Evolutionary conservation across 2,888 invertebrate species (phyloP).

Genomic region (Dasypolia templi): DNA sequence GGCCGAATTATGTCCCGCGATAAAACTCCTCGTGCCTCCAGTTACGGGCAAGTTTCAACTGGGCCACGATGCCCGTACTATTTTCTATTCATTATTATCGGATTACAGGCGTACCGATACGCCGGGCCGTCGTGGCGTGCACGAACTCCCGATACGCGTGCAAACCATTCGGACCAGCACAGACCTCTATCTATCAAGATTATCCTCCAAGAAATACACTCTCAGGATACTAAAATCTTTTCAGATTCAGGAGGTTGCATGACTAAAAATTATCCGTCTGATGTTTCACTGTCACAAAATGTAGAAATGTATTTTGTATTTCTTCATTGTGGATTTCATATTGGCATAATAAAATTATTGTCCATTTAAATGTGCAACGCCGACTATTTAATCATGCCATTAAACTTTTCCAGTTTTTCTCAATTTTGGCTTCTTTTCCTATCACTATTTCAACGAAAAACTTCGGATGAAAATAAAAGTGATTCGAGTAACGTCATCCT

Average conservation of each 20-base stretch:
- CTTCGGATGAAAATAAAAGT: not conserved
- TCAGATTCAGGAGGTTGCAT: constrained; percentile 51
- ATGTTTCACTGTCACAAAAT: constrained; percentile 47
- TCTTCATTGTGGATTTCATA: constrained; percentile 10
- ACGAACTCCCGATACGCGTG: constrained; percentile 82
- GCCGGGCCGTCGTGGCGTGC: constrained; percentile 75
- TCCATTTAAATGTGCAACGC: not conserved
- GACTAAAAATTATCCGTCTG: constrained; percentile 54
- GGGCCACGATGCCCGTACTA: constrained; percentile 81
- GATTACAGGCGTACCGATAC: constrained; percentile 82
- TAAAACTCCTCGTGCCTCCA: constrained; percentile 81
- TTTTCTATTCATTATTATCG: constrained; percentile 87
- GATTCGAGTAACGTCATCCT: not conserved
- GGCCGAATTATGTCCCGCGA: constrained; percentile 83
- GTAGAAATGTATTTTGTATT: constrained; percentile 44
- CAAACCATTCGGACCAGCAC: constrained; percentile 71
- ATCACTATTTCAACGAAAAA: no score
- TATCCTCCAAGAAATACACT: constrained; percentile 67
- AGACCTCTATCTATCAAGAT: constrained; percentile 79
- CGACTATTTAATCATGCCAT: not conserved
- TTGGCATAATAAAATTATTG: constrained; percentile 1
- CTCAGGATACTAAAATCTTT: constrained; percentile 61
- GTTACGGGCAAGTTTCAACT: constrained; percentile 79
- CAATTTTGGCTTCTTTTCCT: not conserved
- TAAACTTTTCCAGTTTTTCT: not conserved